phyloP scores from a whole-genome alignment of 2,113 vertebrate genomes.

The Pluvianellus socialis region DNA sequence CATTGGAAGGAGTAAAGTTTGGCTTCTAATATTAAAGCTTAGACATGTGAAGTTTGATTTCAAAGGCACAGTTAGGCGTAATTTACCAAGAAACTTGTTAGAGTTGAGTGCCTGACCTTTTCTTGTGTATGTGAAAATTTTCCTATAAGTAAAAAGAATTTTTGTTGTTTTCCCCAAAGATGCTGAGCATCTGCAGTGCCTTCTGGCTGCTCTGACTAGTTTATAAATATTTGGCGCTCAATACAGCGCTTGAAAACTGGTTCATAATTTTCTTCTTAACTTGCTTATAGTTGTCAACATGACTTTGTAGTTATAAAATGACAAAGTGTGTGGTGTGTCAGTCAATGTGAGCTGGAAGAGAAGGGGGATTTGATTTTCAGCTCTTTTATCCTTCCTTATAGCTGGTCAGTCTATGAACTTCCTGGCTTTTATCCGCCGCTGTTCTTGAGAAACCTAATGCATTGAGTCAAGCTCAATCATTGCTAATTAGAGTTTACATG shows the following conservation, averaged over 20 bases:
- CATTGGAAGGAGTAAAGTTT: background rate
- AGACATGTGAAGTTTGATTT: background rate
- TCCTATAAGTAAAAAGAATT: background rate
- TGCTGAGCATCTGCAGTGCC: background rate
- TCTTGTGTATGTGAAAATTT: background rate
- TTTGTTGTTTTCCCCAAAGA: background rate
- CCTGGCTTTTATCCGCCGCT: background rate
- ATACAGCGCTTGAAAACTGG: background rate
- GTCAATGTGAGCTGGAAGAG: background rate
- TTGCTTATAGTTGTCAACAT: background rate
- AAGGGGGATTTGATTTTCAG: background rate
- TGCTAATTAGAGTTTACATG: background rate
- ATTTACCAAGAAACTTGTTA: background rate
- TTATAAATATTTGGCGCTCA: background rate
- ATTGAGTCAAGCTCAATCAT: background rate
- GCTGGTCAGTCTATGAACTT: background rate
- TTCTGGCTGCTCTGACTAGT: background rate
- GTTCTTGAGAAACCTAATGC: background rate
- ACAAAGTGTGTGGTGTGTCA: background rate
- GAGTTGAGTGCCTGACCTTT: background rate
- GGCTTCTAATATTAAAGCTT: background rate
- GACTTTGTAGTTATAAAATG: background rate
- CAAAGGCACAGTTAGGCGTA: background rate
- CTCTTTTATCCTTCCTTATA: background rate
- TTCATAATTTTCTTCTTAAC: background rate